These are phyloP conservation scores for Vultur gryphus DNA, from an alignment of 2,797 vertebrate species.

Conservation along the genomic window DNA sequence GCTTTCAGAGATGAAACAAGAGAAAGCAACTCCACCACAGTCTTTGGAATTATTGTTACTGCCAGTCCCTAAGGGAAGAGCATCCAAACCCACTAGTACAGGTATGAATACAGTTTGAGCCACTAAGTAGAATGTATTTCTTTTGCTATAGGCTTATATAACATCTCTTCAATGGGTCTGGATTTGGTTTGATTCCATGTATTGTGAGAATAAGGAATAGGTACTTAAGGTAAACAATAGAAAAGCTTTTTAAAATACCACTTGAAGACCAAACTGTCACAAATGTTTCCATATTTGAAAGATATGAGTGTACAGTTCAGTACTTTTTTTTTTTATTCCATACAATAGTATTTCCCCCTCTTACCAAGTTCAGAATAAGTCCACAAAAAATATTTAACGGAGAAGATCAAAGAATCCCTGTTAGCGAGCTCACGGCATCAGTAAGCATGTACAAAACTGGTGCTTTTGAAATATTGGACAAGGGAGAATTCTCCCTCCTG, in stretches of 20 bases:
- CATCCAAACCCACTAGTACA: conserved; percentile 87
- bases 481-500: conserved; percentile 60
- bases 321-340: not conserved
- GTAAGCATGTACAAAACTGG: conserved; percentile 22
- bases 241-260: conserved; percentile 31
- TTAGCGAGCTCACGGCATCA: conserved; percentile 32
- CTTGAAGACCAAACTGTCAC: conserved; percentile 33
- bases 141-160: not conserved
- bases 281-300: conserved; percentile 47
- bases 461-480: conserved; percentile 66
- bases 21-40: conserved; percentile 82
- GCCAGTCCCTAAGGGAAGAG: conserved; percentile 89
- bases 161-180: not conserved
- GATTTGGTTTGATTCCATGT: not conserved
- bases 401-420: conserved; percentile 64
- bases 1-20: conserved; percentile 90
- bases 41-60: conserved; percentile 90
- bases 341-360: conserved; percentile 28
- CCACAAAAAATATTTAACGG: conserved; percentile 60
- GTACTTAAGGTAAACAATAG: conserved; percentile 18
- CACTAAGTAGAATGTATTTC: not conserved
- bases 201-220: conserved; percentile 21
- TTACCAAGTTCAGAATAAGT: conserved; percentile 44
- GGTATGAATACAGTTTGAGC: conserved; percentile 70
- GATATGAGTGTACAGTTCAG: not conserved